These are phyloP conservation scores for Mnemiopsis leidyi DNA, from an alignment of 37 sponge, comb jelly and placozoan species.

Conservation along the genomic window DNA sequence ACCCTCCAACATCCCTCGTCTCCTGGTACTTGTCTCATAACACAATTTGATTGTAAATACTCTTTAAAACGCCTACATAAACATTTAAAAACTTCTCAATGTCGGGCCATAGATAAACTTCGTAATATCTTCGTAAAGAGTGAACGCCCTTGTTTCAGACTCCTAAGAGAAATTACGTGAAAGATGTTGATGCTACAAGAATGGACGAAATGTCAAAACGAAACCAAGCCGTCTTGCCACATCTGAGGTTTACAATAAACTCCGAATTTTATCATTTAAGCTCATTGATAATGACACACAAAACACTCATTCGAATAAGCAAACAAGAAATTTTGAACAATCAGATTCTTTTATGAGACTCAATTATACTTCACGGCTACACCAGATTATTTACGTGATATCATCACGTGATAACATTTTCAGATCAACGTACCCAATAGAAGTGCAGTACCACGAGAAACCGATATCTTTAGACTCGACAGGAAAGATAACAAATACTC, in stretches of 20 bases:
- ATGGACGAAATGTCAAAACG: conserved; percentile 59
- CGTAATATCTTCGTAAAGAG: background rate
- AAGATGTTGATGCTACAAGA: conserved; percentile 10
- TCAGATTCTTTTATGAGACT: no score
- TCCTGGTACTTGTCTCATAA: no score
- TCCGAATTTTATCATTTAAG: no score
- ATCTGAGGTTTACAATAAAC: no score
- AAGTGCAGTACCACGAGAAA: conserved; percentile 54
- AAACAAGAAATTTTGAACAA: no score
- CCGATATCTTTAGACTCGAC: background rate
- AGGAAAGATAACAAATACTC: background rate
- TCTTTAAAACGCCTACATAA: no score
- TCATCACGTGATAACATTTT: no score
- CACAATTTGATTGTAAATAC: no score
- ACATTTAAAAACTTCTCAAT: background rate
- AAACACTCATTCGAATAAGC: no score
- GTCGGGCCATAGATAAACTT: background rate
- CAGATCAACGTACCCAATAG: conserved; percentile 48
- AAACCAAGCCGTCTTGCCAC: conserved; percentile 13
- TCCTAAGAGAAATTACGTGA: conserved; percentile 10
- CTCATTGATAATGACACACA: no score
- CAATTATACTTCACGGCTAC: no score
- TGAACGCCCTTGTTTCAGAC: conserved; percentile 51
- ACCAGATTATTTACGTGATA: no score
- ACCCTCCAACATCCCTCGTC: conserved; percentile 44